Evolutionary conservation across 1,140 invertebrate genomes (phyloP).

Genomic region (Pteromalus puparum): DNA sequence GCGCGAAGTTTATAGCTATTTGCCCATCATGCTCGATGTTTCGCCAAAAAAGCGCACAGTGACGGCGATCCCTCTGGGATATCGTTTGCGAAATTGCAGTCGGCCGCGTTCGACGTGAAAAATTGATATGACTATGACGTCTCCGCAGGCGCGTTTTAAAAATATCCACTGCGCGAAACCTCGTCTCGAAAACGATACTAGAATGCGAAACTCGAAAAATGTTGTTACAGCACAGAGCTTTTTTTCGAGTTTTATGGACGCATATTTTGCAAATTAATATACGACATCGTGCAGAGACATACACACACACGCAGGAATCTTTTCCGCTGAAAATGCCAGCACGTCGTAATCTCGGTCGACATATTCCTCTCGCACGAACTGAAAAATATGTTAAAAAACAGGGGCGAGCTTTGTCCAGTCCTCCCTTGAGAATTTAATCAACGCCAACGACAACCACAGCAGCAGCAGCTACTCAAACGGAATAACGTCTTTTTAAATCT

Average conservation of each 20-base stretch:
- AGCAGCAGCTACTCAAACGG: background rate
- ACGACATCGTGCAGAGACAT: too few relatives aligned
- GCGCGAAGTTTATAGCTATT: background rate
- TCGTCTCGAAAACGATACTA: too few relatives aligned
- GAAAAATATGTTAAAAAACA: background rate
- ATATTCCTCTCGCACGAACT: background rate
- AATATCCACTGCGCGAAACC: too few relatives aligned
- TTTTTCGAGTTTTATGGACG: too few relatives aligned
- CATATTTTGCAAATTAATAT: too few relatives aligned
- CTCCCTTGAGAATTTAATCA: background rate
- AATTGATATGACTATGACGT: background rate
- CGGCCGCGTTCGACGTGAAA: background rate
- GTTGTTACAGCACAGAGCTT: too few relatives aligned
- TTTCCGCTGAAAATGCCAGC: background rate
- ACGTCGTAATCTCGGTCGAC: background rate
- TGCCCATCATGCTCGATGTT: background rate
- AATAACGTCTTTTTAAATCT: background rate
- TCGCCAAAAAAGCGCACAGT: background rate
- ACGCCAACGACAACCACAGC: background rate
- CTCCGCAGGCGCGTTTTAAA: too few relatives aligned
- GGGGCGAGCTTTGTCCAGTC: background rate
- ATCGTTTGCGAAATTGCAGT: background rate
- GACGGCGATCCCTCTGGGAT: background rate
- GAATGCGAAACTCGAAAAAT: too few relatives aligned
- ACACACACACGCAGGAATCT: too few relatives aligned